Evolutionary conservation across 2,888 invertebrate genomes (phyloP), one percentile per base, ranked within the genome.

Genomic region (Entomobrya multifasciata): DNA sequence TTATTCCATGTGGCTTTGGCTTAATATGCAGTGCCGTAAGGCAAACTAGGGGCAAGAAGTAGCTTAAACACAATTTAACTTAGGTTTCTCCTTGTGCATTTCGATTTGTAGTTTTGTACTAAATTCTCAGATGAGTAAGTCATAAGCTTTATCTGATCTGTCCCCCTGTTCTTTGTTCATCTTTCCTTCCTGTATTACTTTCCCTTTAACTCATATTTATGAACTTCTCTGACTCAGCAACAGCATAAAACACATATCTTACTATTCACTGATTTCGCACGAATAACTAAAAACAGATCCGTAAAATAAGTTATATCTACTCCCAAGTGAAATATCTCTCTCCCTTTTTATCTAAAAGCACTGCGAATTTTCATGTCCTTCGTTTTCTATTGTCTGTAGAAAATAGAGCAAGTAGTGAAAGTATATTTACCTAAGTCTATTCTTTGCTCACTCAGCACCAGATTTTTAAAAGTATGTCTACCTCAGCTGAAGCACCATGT

Each of bases 301-400:
- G 2, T 22, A 27, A 27, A 25, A 72, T 47, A 15, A 25, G 25
- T n/a, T 72, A 47, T 47, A 22, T 25, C 1, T 72, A 70, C 49
- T 72, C 72, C 49, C 49, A 17, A 47, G n/a, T 49, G 49, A 47
- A 72, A 72, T 47, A 72, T 72, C 47, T 72, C 72, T n/a, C n/a
- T n/a, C n/a, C n/a, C n/a, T n/a, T n/a, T n/a, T n/a, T n/a, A n/a
- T n/a, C n/a, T n/a, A n/a, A n/a, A n/a, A n/a, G n/a, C n/a, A n/a
- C n/a, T n/a, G n/a, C n/a, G n/a, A 15, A 25, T 27, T 72, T 49
- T 72, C 65, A 27, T 27, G 5, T 15, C 13, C 60, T 60, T 65
- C 20, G 27, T 62, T 27, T 30, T 62, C 30, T 62, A 62, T n/a
- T 62, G 60, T n/a, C 30, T 5, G 25, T 25, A 25, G 11, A 57